Evolutionary conservation across 2,797 vertebrate genomes (phyloP), one percentile per base, ranked within the genome.

Genomic region (Pseudochirops cupreus): DNA sequence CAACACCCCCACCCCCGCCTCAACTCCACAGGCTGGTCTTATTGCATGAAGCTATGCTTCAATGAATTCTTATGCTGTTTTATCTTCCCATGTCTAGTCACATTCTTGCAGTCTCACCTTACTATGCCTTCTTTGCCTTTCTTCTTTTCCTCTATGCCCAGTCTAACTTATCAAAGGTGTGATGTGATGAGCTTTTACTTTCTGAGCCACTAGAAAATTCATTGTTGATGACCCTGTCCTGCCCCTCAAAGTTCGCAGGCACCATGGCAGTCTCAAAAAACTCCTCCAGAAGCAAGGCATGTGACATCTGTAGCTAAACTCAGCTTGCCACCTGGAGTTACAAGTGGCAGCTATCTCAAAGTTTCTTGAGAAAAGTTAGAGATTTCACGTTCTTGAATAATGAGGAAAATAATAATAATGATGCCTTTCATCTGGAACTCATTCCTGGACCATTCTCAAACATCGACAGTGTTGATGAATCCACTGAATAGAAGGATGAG

Each of bases 401-500:
- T 52, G 93, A 94, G 95, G 91, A 39, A 39, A 39, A 74, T 67
- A 62, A 62, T 14, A n/a, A 67, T n/a, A 18, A 82, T 46, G 53
- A 54, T 54, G 53, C 53, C 53, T 46, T 50, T 50, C 11, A 2
- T 95, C 62, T 57, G 91, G 59, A 96, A 54, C 56, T 58, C 94
- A 62, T 93, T 56, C 89, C 16, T 46, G 39, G 93, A 55, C 94
- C 97, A 97, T 96, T 95, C 56, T 58, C 95, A 91, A 95, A 94
- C 67, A 89, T 91, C 91, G 94, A 93, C 94, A 94, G 16, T 90
- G 90, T 56, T 95, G 93, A 97, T 97, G 95, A 92, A 56, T 90
- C 57, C 74, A 59, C 92, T 97, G 95, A 94, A 97, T 91, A 50
- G 58, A 58, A 54, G 94, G 92, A 95, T 95, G 97, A 97, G 59